Base-by-base conservation (phyloP, 2,113 vertebrate species). In the Forbesichthys agassizii region DNA sequence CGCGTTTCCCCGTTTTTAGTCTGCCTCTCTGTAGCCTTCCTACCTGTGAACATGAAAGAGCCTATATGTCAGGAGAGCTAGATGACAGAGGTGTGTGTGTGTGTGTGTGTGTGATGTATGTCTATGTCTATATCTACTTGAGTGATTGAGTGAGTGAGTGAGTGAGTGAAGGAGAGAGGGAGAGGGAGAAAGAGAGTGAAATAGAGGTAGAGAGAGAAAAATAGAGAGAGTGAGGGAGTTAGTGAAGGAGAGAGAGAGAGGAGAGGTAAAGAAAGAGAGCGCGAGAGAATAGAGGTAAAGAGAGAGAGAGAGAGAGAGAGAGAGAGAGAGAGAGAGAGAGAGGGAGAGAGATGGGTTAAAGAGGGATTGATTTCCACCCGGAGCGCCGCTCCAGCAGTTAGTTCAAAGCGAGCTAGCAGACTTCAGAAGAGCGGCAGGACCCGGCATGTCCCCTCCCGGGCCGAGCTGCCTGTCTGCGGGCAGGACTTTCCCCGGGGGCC, bases 381-480 rank as follows among this genome's bases (percentile, higher is more conserved):
- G 62, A 60, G 63, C 62, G 48, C 16, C 62, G 46, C 60, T 91
- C 80, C 83, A 80, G 87, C 88, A 88, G 88, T 88, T 85, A 88
- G 88, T 91, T 92, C 91, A 92, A 92, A 92, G 88, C 61, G 77
- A 84, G 78, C 80, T 67, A 77, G 78, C 73, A 91, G 85, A 92
- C 91, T 88, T 92, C 90, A 91, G 89, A 93, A 78, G 78, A 78
- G 69, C 85, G 68, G 90, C 92, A 92, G 88, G 91, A 91, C 83
- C 76, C 83, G 73, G 90, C 90, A 89, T 88, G 91, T 89, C 85
- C 88, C 81, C 78, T 73, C 83, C 90, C 87, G 77, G 90, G 79
- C 86, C 70, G 47, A 81, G 78, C 86, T 88, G 88, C 82, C 86
- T 88, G 86, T 89, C 89, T 89, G 86, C 87, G 79, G 87, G 83